These are phyloP conservation scores for Cyanistes caeruleus DNA, from an alignment of 2,113 vertebrate species.

Conservation along the genomic window DNA sequence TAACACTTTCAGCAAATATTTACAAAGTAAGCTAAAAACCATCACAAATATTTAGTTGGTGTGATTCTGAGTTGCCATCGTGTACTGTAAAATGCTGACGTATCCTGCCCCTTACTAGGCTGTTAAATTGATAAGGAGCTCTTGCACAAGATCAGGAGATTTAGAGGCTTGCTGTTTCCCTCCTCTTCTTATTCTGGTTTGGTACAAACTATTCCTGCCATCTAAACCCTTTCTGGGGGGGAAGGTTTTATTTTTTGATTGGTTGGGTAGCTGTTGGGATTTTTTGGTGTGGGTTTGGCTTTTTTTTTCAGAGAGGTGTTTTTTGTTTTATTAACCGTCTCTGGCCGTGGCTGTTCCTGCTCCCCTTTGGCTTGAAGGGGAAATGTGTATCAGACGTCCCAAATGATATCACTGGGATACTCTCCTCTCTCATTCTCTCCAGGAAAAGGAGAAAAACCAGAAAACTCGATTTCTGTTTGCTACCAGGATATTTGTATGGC, in stretches of 20 bases:
- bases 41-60: not conserved
- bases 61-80: not conserved
- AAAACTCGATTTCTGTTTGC: not conserved
- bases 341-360: not conserved
- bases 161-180: not conserved
- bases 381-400: not conserved
- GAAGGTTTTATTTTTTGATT: not conserved
- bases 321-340: not conserved
- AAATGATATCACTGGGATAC: not conserved
- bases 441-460: not conserved
- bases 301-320: not conserved
- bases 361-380: not conserved
- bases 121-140: not conserved
- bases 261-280: not conserved
- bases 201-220: not conserved
- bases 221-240: not conserved
- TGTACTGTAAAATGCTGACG: not conserved
- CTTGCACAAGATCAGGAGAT: not conserved
- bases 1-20: conserved; percentile 28
- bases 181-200: not conserved
- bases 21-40: not conserved
- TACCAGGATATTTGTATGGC: not conserved
- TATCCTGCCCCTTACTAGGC: not conserved
- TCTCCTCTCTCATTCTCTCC: not conserved
- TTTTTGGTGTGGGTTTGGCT: not conserved